phyloP scores from a whole-genome alignment of 2,797 vertebrate species.

The Halcyon badia region DNA sequence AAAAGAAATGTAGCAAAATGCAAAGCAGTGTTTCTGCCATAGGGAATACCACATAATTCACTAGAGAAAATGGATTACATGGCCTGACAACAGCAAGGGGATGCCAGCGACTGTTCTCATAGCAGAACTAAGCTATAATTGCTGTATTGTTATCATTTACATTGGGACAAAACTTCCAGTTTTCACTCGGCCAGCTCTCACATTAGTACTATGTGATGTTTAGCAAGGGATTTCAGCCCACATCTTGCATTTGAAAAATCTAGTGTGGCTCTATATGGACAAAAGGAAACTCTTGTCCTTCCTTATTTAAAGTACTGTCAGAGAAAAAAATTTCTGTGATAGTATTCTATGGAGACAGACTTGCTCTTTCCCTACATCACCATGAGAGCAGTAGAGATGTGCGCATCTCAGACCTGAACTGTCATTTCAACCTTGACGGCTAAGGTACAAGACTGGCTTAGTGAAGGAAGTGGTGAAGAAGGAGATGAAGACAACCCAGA shows the following conservation, averaged over 20 bases:
- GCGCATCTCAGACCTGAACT: background rate
- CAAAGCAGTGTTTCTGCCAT: slow-evolving; percentile 50
- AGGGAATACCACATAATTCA: slow-evolving; percentile 65
- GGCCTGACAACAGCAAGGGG: slow-evolving; percentile 43
- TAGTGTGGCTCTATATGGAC: background rate
- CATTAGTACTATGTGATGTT: background rate
- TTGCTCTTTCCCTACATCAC: background rate
- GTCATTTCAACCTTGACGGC: background rate
- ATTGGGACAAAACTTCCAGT: background rate
- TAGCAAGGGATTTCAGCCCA: background rate
- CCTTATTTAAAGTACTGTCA: background rate
- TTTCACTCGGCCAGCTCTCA: background rate
- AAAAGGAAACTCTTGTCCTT: background rate
- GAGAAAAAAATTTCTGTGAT: background rate
- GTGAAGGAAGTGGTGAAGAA: background rate
- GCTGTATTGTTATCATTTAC: slow-evolving; percentile 17
- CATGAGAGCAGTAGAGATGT: background rate
- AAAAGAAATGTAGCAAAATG: slow-evolving; percentile 62
- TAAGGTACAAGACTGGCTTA: background rate
- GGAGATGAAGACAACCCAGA: background rate
- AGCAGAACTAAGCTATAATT: slow-evolving; percentile 54
- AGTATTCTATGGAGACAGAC: background rate
- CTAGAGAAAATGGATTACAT: slow-evolving; percentile 72
- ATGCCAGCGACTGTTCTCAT: slow-evolving; percentile 23
- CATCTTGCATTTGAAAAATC: background rate